phyloP scores from a whole-genome alignment of 2,888 invertebrate species.

The Tenthredo mesomela region DNA sequence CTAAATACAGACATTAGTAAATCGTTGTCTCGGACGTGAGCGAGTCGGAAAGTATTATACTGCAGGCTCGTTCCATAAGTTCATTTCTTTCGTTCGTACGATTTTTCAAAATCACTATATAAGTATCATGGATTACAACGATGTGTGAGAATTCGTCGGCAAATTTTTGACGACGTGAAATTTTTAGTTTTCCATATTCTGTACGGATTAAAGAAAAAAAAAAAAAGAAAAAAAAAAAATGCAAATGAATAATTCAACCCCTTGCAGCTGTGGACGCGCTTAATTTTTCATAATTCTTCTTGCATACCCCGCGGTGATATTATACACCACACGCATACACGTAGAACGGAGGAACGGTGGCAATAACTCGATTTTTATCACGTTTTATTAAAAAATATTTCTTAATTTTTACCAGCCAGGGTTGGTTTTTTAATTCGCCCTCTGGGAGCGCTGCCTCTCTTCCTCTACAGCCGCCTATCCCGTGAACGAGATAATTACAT shows the following conservation, averaged over 20 bases:
- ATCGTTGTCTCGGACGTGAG: slow-evolving; percentile 59
- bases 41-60: background rate
- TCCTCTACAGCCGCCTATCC: background rate
- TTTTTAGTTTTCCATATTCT: background rate
- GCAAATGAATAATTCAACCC: background rate
- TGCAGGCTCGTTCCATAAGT: background rate
- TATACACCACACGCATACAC: background rate
- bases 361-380: slow-evolving; percentile 63
- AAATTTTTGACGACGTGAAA: background rate
- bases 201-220: background rate
- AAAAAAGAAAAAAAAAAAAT: background rate
- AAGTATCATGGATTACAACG: too few relatives aligned
- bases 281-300: slow-evolving; percentile 35
- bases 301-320: slow-evolving; percentile 21
- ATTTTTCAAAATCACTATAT: too few relatives aligned
- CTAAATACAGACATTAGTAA: slow-evolving; percentile 74
- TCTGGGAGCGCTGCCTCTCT: slow-evolving; percentile 55
- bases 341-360: background rate
- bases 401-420: slow-evolving; percentile 65
- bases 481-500: slow-evolving; percentile 36
- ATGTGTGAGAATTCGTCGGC: background rate
- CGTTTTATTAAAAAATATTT: slow-evolving; percentile 72
- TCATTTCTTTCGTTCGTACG: too few relatives aligned
- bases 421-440: slow-evolving; percentile 64
- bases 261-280: slow-evolving; percentile 18